Base-by-base conservation (phyloP, 2,797 vertebrate genomes). In the Bufotes viridis region DNA sequence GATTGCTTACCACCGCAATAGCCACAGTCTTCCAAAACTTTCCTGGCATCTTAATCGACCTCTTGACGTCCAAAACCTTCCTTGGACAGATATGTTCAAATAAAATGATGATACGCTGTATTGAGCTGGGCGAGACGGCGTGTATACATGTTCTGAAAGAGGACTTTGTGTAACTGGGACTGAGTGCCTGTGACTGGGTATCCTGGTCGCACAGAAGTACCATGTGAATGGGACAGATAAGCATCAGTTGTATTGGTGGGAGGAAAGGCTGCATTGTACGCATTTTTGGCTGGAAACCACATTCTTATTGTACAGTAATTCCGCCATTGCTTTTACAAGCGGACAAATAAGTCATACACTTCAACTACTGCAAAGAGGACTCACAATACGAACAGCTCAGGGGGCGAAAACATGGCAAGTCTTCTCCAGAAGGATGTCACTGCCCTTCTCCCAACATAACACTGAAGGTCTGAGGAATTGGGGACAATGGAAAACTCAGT, bases 1-100 rank as follows among this genome's bases (percentile, higher is more conserved):
- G 29, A 61, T 34, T 78, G 20, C 95, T 95, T 95, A 96, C 95
- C 94, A 95, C 91, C 11, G 79, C 91, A 83, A 94, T 93, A 84
- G 93, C 91, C 86, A 96, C 90, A 63, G 91, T 87, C 91, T 93
- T 95, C 94, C 94, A 95, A 85, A 96, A 92, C 83, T 90, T 94
- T 90, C 93, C 92, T 85, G 93, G 87, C 94, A 95, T 96, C 91
- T 63, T 91, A 75, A 22, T 11, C 20, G 26, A 92, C 90, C 58
- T 88, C 51, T 81, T 87, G 91, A 82, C 70, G 34, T 6, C 83
- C 90, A 70, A 69, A 34, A 12, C 18, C 18, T 29, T 78, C 61
- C 42, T 53, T 53, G 20, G 18, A 42, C 0, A 20, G 17, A 34
- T 55, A 18, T 61, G 7, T 15, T 82, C 55, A 65, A 34, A 58